Evolutionary conservation across 2,888 invertebrate genomes (phyloP).

Genomic region (Conops quadrifasciatus): DNA sequence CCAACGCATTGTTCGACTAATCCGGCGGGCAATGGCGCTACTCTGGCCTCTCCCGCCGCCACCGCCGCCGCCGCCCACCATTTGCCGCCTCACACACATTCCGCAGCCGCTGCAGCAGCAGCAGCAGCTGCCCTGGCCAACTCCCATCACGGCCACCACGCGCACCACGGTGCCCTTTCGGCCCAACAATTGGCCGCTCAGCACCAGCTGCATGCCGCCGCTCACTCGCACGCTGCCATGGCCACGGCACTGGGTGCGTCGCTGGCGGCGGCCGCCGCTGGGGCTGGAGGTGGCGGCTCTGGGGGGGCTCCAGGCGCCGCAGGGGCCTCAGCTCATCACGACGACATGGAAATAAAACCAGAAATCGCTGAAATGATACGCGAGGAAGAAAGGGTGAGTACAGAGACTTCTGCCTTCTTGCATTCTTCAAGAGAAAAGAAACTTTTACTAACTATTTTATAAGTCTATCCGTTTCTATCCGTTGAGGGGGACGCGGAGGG

Average conservation of each 20-base stretch:
- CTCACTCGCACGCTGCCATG: conserved; percentile 61
- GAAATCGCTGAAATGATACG: conserved; percentile 96
- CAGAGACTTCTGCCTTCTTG: not conserved
- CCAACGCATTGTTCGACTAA: conserved; percentile 49
- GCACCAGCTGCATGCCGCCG: conserved; percentile 55
- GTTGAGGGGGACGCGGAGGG: not conserved
- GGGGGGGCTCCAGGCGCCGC: conserved; percentile 51
- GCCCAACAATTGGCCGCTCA: conserved; percentile 59
- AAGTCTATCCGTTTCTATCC: not conserved
- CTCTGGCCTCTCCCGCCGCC: conserved; percentile 36
- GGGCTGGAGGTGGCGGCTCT: conserved; percentile 59
- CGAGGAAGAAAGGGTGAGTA: conserved; percentile 94
- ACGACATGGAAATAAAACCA: conserved; percentile 91
- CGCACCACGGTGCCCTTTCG: conserved; percentile 49
- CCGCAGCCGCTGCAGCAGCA: conserved; percentile 60
- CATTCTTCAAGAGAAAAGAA: too few species aligned
- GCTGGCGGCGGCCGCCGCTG: conserved; percentile 55
- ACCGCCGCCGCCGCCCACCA: conserved; percentile 41
- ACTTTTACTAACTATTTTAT: not conserved
- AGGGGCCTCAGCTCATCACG: conserved; percentile 67
- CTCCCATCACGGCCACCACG: conserved; percentile 34
- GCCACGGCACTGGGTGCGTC: conserved; percentile 58
- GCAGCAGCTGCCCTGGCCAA: conserved; percentile 44
- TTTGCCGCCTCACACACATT: conserved; percentile 52
- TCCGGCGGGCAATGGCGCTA: conserved; percentile 46